These are phyloP conservation scores for Centrocercus urophasianus DNA, from an alignment of 2,113 vertebrate species.

Conservation along the genomic window DNA sequence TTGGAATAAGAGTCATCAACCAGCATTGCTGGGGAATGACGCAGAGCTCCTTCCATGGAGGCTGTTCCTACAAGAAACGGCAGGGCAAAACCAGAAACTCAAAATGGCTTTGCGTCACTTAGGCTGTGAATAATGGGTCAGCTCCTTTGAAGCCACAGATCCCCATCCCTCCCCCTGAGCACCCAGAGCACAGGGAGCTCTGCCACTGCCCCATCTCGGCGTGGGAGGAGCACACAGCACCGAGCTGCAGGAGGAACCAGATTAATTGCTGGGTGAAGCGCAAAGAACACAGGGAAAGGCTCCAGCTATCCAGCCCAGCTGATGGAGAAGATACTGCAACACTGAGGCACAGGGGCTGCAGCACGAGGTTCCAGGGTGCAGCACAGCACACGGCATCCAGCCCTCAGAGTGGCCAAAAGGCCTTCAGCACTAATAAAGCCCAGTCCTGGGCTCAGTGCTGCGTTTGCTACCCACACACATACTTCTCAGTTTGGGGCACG, in stretches of 20 bases:
- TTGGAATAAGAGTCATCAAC: background rate
- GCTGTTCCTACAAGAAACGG: accelerated
- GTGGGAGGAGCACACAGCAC: background rate
- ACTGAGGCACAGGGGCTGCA: background rate
- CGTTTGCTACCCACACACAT: accelerated
- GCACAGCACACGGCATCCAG: background rate
- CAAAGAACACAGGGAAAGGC: conserved; percentile 26
- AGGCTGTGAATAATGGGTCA: background rate
- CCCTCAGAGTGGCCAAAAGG: background rate
- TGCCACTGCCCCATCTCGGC: background rate
- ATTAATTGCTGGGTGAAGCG: background rate
- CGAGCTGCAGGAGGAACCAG: accelerated
- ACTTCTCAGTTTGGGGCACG: background rate
- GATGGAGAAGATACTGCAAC: background rate
- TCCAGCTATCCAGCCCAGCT: background rate
- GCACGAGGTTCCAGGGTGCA: background rate
- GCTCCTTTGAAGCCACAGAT: background rate
- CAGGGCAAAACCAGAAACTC: background rate
- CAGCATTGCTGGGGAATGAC: background rate
- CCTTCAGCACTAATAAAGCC: background rate
- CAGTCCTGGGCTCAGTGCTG: background rate
- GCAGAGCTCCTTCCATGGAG: background rate
- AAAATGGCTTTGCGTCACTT: background rate
- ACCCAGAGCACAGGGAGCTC: background rate
- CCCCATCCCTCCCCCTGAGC: background rate